Conservation (phyloP, 2,797 vertebrate species). For the Nyctibius grandis region DNA sequence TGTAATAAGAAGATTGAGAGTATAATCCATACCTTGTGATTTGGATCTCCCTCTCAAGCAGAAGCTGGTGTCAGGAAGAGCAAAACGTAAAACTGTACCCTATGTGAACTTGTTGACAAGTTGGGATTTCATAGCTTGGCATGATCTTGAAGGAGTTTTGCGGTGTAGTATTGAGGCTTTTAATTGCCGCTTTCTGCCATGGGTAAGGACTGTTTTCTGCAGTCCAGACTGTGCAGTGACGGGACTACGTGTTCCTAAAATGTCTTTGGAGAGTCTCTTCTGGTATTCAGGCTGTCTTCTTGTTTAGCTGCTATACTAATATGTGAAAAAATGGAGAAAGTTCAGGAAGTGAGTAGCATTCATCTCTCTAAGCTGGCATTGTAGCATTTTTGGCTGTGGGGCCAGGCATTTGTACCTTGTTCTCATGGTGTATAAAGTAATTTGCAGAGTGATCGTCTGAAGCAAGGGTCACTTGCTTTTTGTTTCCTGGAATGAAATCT, state of each 20-base stretch:
- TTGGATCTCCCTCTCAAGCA: conserved; percentile 10
- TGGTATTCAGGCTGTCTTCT: background rate
- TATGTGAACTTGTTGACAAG: conserved; percentile 13
- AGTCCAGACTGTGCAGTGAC: background rate
- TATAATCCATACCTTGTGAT: conserved; percentile 49
- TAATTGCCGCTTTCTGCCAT: background rate
- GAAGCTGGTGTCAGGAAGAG: background rate
- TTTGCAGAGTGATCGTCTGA: background rate
- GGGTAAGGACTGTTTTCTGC: background rate
- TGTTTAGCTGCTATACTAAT: background rate
- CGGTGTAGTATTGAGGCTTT: background rate
- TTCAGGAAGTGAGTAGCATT: background rate
- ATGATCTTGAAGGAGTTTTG: background rate
- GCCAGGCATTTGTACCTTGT: background rate
- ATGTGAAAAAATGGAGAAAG: background rate
- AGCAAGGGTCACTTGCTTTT: background rate
- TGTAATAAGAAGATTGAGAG: conserved; percentile 33
- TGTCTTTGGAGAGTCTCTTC: background rate
- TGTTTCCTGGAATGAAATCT: background rate
- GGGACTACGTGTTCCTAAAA: background rate
- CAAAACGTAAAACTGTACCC: background rate
- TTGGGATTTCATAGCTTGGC: background rate
- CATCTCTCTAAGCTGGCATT: background rate
- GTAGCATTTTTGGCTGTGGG: background rate
- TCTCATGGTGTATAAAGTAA: background rate